Evolutionary conservation across 2,888 invertebrate species (phyloP), one percentile per base, ranked within the genome.

Genomic region (Prosopocoilus inquinatus): DNA sequence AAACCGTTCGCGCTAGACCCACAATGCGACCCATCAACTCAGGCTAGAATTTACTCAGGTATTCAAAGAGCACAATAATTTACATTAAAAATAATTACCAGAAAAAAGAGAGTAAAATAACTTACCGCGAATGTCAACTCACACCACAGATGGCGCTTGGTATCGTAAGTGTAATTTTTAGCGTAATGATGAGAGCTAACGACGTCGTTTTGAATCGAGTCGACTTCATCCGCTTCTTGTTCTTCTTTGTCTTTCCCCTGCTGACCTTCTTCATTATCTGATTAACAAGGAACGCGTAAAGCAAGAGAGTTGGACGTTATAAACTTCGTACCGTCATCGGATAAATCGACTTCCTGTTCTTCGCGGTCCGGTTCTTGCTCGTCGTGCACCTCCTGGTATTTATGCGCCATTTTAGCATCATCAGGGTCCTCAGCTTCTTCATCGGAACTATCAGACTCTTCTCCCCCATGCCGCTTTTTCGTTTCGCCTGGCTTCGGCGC

Each of bases 141-240:
- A 72, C 94, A 96, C 96, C 96, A 97, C 49, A 83, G 78, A 65
- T 88, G 80, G n/a, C 85, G 79, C 51, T 87, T 82, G 1, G 80
- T 82, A 70, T 98, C 96, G 70, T 86, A 94, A 1, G 78, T 80
- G 71, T 94, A 96, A 55, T 84, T 46, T 76, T 74, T 28, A 62
- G 72, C 76, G 52, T 67, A 68, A 56, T 62, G 60, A 60, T 72
- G 65, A 36, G 52, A 68, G 45, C 58, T 73, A 57, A 53, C 77
- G 70, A 58, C 79, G 72, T 43, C 70, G 35, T 35, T 57, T 38
- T 57, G 39, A 8, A 49, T 50, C 5, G 39, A 39, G 47, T 59
- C 45, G 4, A 49, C 49, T 12, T 55, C 39, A 52, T 60, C 63
- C 0, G 66, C 64, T n/a, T 36, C n/a, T 34, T 56, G 52, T 32